Evolutionary conservation across 2,113 vertebrate species (phyloP).

Genomic region (Zapus hudsonius): DNA sequence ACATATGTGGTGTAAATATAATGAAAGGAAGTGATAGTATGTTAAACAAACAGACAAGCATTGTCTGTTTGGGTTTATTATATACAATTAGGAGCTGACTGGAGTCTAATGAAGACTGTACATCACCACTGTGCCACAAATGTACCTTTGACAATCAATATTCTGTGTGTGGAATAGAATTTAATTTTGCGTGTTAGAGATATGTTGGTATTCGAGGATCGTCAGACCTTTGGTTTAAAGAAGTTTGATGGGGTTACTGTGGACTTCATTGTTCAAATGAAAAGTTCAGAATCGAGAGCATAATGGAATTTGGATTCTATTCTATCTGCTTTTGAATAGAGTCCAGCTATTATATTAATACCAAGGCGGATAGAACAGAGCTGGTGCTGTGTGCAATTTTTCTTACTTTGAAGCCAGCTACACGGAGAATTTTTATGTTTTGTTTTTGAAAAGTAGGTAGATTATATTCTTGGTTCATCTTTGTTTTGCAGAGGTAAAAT

Average conservation of each 20-base stretch:
- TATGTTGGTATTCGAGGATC: constrained; percentile 66
- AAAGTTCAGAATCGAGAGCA: constrained; percentile 76
- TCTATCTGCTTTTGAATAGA: constrained; percentile 78
- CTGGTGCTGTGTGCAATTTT: constrained; percentile 71
- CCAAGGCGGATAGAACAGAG: constrained; percentile 57
- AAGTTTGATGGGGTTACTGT: constrained; percentile 76
- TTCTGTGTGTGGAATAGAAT: constrained; percentile 54
- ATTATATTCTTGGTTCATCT: constrained; percentile 85
- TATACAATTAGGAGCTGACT: constrained; percentile 66
- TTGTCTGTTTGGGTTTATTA: constrained; percentile 65
- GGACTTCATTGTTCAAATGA: constrained; percentile 78
- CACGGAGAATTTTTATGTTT: constrained; percentile 75
- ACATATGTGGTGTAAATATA: too few species aligned
- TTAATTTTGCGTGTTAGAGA: constrained; percentile 71
- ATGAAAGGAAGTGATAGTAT: too few species aligned
- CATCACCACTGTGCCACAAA: constrained; percentile 49
- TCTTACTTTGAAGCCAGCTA: constrained; percentile 76
- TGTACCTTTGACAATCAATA: constrained; percentile 51
- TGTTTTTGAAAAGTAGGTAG: constrained; percentile 82
- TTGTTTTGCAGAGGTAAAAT: constrained; percentile 86
- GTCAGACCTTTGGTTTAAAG: constrained; percentile 71
- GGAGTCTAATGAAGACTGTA: constrained; percentile 52
- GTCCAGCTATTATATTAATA: constrained; percentile 75
- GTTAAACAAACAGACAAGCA: neutral
- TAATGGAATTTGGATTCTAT: constrained; percentile 79